Conservation (phyloP, 2,113 vertebrate genomes). For the Acrocephalus arundinaceus region DNA sequence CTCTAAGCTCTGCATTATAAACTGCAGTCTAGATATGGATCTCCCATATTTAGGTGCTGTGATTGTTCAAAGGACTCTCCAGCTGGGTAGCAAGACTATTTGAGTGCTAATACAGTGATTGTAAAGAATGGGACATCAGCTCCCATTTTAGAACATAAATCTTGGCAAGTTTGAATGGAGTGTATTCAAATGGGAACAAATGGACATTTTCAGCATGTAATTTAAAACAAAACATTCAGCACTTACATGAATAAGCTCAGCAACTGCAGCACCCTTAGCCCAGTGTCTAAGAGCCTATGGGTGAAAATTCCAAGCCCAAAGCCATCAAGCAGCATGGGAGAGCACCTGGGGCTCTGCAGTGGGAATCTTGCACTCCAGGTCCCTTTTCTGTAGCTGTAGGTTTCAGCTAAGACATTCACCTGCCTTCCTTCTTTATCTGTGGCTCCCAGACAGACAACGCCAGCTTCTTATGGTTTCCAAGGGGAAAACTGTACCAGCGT, state of each 20-base stretch:
- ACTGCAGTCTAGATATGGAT: slow-evolving; percentile 9
- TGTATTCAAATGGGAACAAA: slow-evolving; percentile 61
- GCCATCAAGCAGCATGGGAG: neutral
- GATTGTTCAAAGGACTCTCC: slow-evolving; percentile 61
- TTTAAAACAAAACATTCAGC: slow-evolving; percentile 65
- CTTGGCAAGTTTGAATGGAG: slow-evolving; percentile 64
- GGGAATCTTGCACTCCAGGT: neutral
- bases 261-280: slow-evolving; percentile 23
- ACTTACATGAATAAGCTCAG: slow-evolving; percentile 40
- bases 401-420: neutral
- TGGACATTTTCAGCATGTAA: slow-evolving; percentile 60
- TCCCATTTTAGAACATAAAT: slow-evolving; percentile 65
- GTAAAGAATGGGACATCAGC: slow-evolving; percentile 64
- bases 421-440: neutral
- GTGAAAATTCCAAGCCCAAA: neutral
- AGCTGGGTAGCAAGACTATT: slow-evolving; percentile 56
- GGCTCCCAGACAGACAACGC: neutral
- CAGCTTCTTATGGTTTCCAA: neutral
- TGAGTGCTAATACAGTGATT: slow-evolving; percentile 64
- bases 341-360: neutral
- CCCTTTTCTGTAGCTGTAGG: neutral
- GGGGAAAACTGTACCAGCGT: neutral
- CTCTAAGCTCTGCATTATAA: neutral
- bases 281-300: neutral
- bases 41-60: slow-evolving; percentile 63